Evolutionary conservation across 2,888 invertebrate species (phyloP).

Genomic region (Acanthoscelides obtectus): DNA sequence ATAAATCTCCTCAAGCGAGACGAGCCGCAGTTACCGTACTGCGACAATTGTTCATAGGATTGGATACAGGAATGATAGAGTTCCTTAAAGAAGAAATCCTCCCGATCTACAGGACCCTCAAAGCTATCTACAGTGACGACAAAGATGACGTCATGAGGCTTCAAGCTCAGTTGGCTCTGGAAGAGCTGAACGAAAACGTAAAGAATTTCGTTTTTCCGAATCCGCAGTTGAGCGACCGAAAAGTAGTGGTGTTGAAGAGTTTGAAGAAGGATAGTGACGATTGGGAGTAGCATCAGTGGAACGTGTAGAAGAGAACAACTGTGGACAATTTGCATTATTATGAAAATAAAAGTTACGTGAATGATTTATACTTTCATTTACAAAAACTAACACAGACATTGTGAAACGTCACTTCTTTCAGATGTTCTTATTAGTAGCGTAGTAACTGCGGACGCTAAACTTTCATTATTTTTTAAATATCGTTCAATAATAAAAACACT

Average conservation of each 20-base stretch:
- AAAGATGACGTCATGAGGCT: constrained; percentile 65
- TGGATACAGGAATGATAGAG: constrained; percentile 64
- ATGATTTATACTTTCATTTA: no score
- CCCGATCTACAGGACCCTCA: constrained; percentile 67
- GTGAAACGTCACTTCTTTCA: no score
- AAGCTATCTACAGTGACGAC: constrained; percentile 58
- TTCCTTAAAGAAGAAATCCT: constrained; percentile 63
- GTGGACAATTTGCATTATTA: no score
- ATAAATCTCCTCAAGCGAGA: constrained; percentile 67
- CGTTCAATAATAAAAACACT: no score
- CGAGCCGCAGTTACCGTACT: constrained; percentile 77
- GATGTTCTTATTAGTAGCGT: no score
- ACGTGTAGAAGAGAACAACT: no score
- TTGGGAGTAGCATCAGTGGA: not conserved
- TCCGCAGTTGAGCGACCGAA: constrained; percentile 33
- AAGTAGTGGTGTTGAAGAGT: constrained; percentile 31
- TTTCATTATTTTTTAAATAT: no score
- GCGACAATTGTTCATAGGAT: constrained; percentile 67
- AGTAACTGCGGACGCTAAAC: no score
- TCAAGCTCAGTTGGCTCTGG: constrained; percentile 72
- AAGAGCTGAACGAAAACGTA: constrained; percentile 69
- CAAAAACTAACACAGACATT: no score
- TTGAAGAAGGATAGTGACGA: not conserved
- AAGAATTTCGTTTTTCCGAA: constrained; percentile 56
- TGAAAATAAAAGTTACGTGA: no score